Percentiles rank a stretch among this genome's conserved stretches.
These are phyloP conservation scores for Lamprologus tigripictilis DNA, from an alignment of 2,113 vertebrate species.

Conservation along the genomic window DNA sequence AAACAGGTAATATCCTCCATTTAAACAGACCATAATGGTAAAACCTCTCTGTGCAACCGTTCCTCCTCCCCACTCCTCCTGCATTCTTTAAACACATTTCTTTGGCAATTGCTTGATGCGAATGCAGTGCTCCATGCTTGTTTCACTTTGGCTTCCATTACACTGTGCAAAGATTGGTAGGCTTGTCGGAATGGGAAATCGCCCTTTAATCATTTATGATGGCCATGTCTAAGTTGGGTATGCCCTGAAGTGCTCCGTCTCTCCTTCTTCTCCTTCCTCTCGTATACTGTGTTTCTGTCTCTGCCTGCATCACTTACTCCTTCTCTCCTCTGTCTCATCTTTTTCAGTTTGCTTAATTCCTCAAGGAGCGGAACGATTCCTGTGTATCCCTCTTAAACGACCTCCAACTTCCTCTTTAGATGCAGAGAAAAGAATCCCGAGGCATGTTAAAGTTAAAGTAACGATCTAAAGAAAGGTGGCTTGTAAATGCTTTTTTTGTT, in stretches of 20 bases:
- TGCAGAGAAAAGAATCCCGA: background rate
- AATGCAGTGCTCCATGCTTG: conserved; percentile 39
- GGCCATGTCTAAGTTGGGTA: conserved; percentile 55
- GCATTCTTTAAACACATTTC: conserved; percentile 43
- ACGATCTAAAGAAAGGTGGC: background rate
- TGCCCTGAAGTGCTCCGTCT: conserved; percentile 47
- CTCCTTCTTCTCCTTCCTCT: conserved; percentile 2
- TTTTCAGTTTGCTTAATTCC: conserved; percentile 20
- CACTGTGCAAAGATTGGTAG: conserved; percentile 63
- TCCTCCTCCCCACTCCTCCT: background rate
- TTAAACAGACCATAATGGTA: conserved; percentile 42
- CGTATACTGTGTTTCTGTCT: conserved; percentile 12
- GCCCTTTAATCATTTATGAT: conserved; percentile 68
- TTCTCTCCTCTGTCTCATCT: background rate
- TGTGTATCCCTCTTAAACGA: background rate
- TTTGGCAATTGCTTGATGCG: conserved; percentile 62
- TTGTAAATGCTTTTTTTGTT: background rate
- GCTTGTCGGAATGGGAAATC: conserved; percentile 55
- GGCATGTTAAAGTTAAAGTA: background rate
- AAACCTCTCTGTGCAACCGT: background rate
- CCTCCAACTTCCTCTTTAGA: background rate
- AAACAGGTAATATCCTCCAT: conserved; percentile 61
- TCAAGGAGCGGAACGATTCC: background rate
- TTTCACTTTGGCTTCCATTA: conserved; percentile 61
- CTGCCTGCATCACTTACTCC: conserved; percentile 18